Conservation (phyloP, 2,113 vertebrate species). For the Heliornis fulica region DNA sequence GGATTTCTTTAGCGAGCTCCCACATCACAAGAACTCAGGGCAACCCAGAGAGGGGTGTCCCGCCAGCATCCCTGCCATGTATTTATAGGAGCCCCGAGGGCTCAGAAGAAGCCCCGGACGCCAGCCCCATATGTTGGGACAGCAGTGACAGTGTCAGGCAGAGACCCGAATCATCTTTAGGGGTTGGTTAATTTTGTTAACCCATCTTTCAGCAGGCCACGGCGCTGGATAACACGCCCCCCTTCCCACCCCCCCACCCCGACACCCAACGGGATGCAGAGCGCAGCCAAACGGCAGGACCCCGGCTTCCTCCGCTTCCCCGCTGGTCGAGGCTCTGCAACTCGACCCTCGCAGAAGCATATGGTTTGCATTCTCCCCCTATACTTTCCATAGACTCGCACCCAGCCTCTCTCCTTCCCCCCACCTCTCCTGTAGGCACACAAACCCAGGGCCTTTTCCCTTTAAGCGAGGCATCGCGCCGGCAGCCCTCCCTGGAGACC, state of each 20-base stretch:
- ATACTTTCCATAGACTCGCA: not conserved
- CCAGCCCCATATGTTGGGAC: not conserved
- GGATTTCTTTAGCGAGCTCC: not conserved
- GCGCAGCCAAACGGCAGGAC: not conserved
- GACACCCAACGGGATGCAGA: not conserved
- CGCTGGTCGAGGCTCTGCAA: not conserved
- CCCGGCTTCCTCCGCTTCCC: not conserved
- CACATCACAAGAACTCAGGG: not conserved
- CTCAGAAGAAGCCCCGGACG: not conserved
- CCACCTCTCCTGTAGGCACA: not conserved
- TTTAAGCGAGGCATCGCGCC: accelerated
- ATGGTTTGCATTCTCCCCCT: conserved; percentile 28
- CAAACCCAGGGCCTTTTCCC: not conserved
- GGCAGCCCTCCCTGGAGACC: not conserved
- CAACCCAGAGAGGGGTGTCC: not conserved
- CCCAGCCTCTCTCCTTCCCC: not conserved
- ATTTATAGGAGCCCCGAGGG: not conserved
- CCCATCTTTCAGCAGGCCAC: not conserved
- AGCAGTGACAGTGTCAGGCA: not conserved
- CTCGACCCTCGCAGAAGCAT: not conserved
- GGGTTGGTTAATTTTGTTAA: not conserved
- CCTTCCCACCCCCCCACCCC: no score
- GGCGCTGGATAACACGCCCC: accelerated
- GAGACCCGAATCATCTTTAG: not conserved
- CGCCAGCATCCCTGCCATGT: not conserved